These are phyloP conservation scores for Dromaius novaehollandiae DNA, from an alignment of 2,113 vertebrate genomes.

Conservation along the genomic window DNA sequence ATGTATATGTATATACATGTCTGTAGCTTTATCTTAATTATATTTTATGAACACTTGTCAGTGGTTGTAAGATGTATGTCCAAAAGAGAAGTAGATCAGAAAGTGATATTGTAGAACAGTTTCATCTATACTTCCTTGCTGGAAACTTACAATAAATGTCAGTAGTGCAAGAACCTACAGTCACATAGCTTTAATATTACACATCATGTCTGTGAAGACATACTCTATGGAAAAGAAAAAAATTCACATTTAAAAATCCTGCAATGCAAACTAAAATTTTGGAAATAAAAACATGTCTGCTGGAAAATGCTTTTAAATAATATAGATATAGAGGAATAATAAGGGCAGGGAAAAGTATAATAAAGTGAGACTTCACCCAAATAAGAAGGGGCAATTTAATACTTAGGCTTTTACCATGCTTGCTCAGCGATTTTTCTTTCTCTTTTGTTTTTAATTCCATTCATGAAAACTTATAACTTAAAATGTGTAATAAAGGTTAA, in stretches of 20 bases:
- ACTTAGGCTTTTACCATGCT: neutral
- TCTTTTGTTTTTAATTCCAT: conserved; percentile 46
- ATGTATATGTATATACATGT: neutral
- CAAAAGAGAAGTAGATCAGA: neutral
- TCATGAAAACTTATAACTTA: neutral
- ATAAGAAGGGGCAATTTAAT: neutral
- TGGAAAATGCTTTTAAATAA: neutral
- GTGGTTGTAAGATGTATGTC: neutral
- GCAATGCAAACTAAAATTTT: neutral
- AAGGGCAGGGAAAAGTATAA: neutral
- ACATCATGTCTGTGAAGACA: neutral
- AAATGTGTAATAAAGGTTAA: conserved; percentile 42
- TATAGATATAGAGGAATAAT: neutral
- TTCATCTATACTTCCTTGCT: neutral
- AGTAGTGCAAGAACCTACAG: neutral
- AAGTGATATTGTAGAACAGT: neutral
- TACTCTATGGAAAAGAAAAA: neutral
- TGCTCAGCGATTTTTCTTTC: neutral
- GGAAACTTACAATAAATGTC: neutral
- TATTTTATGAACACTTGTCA: neutral
- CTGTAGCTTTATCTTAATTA: neutral
- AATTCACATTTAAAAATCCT: neutral
- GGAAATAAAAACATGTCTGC: neutral
- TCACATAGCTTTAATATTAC: neutral
- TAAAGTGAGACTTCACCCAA: neutral